phyloP scores from a whole-genome alignment of 2,797 vertebrate genomes.

The Syncerus caffer region DNA sequence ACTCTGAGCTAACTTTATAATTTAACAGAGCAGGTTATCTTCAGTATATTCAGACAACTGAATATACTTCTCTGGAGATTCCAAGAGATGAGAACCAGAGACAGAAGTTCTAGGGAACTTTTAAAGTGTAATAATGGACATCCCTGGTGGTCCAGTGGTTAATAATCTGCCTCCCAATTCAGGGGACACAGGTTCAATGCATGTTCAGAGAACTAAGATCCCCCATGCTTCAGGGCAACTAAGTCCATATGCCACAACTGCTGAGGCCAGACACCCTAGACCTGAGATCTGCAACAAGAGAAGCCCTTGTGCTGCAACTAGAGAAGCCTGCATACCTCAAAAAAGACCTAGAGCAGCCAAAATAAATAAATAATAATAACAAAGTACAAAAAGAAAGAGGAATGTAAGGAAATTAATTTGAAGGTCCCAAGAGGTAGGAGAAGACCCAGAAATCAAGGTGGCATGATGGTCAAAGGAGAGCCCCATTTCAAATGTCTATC shows the following conservation, averaged over 20 bases:
- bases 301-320: not conserved
- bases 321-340: not conserved
- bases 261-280: not conserved
- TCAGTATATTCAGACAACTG: not conserved
- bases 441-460: not conserved
- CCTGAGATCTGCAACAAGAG: not conserved
- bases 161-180: not conserved
- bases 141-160: not conserved
- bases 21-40: not conserved
- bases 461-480: not conserved
- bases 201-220: not conserved
- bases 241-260: not conserved
- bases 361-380: not conserved
- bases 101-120: not conserved
- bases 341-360: not conserved
- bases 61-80: not conserved
- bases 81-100: not conserved
- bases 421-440: not conserved
- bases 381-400: not conserved
- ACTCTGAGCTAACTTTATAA: not conserved
- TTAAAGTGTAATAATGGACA: not conserved
- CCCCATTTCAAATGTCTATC: not conserved
- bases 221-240: not conserved
- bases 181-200: rapidly evolving
- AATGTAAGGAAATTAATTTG: not conserved